These are phyloP conservation scores for Sinopyrophorus schimmeli DNA, from an alignment of 2,888 invertebrate species.

Conservation along the genomic window DNA sequence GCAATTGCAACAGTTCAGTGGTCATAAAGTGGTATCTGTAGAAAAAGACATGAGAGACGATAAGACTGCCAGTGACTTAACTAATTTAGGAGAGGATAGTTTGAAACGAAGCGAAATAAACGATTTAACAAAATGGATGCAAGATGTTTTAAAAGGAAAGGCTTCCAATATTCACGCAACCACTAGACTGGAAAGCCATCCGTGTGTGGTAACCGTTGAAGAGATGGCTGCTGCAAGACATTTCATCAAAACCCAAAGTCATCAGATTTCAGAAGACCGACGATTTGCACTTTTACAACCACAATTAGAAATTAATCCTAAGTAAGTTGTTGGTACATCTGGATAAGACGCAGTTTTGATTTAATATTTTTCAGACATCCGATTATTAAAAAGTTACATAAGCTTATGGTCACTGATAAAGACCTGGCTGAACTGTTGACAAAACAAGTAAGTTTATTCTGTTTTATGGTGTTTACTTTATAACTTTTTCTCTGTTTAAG, in stretches of 20 bases:
- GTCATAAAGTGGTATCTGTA: slow-evolving; percentile 77
- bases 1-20: slow-evolving; percentile 83
- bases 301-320: slow-evolving; percentile 91
- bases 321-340: slow-evolving; percentile 58
- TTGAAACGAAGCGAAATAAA: slow-evolving; percentile 77
- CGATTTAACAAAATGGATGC: slow-evolving; percentile 77
- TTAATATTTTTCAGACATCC: slow-evolving; percentile 69
- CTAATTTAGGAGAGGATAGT: slow-evolving; percentile 69
- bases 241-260: slow-evolving; percentile 88
- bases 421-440: slow-evolving; percentile 82
- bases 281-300: slow-evolving; percentile 86
- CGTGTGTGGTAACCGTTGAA: slow-evolving; percentile 92
- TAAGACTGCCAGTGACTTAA: slow-evolving; percentile 60
- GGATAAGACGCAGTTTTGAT: no score
- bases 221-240: slow-evolving; percentile 97
- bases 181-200: slow-evolving; percentile 82
- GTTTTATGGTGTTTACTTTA: background rate
- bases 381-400: slow-evolving; percentile 84
- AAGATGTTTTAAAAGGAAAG: slow-evolving; percentile 74
- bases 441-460: slow-evolving; percentile 67
- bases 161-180: slow-evolving; percentile 84
- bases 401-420: slow-evolving; percentile 72
- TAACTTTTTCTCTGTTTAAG: slow-evolving; percentile 56
- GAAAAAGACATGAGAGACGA: slow-evolving; percentile 91
- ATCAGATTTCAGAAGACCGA: slow-evolving; percentile 79